Evolutionary conservation across 1,140 invertebrate genomes (phyloP).

Genomic region (Euschistus heros): DNA sequence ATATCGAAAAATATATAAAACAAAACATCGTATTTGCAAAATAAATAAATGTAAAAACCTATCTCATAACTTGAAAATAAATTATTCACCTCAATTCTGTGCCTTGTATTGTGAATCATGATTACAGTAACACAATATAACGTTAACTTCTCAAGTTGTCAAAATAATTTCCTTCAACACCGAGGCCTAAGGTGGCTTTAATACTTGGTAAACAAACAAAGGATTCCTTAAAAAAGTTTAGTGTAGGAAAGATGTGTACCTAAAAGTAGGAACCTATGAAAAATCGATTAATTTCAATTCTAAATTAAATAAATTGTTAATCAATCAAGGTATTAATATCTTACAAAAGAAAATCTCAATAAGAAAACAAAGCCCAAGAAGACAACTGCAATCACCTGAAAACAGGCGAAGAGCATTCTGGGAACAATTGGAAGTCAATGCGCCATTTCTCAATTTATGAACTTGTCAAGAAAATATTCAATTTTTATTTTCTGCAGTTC

Average conservation of each 20-base stretch:
- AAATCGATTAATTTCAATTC: too few relatives aligned
- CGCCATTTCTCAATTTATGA: too few relatives aligned
- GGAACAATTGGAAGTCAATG: not conserved
- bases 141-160: not conserved
- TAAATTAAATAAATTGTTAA: too few relatives aligned
- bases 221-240: not conserved
- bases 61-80: not conserved
- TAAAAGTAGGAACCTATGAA: too few relatives aligned
- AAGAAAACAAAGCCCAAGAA: not conserved
- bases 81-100: constrained; percentile 26
- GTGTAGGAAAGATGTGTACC: not conserved
- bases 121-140: not conserved
- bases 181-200: constrained; percentile 5
- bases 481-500: too few relatives aligned
- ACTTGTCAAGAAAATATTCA: too few relatives aligned
- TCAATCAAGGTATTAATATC: too few relatives aligned
- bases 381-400: constrained; percentile 3
- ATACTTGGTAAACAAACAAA: constrained; percentile 12
- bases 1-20: too few relatives aligned
- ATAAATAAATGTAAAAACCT: too few relatives aligned
- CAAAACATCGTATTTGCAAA: too few relatives aligned
- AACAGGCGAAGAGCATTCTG: not conserved
- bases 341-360: too few relatives aligned
- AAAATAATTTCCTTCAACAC: constrained; percentile 4
- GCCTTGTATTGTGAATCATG: constrained; percentile 27